Evolutionary conservation across 1,140 invertebrate species (phyloP).

Genomic region (Heliconius eleuchia): DNA sequence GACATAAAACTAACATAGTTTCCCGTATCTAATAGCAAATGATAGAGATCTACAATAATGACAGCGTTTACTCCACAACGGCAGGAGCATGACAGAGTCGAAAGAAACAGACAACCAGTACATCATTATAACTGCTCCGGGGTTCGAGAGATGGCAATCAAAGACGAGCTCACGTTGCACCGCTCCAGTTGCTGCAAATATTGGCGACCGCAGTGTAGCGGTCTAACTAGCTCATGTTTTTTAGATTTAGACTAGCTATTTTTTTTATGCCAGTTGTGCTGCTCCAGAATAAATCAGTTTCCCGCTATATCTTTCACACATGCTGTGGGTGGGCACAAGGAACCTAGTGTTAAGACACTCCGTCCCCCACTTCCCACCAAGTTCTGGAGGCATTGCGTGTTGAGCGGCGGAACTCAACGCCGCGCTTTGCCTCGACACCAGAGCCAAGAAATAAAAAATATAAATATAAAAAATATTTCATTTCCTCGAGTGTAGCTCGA

Average conservation of each 20-base stretch:
- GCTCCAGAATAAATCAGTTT: too few relatives aligned
- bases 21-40: neutral
- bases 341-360: too few relatives aligned
- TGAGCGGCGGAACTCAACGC: too few relatives aligned
- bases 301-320: too few relatives aligned
- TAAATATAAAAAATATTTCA: too few relatives aligned
- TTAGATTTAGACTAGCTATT: neutral
- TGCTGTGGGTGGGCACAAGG: too few relatives aligned
- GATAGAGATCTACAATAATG: neutral
- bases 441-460: too few relatives aligned
- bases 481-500: too few relatives aligned
- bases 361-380: too few relatives aligned
- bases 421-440: too few relatives aligned
- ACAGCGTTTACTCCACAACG: neutral
- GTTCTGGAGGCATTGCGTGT: too few relatives aligned
- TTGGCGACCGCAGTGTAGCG: slow-evolving; percentile 29
- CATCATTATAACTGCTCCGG: slow-evolving; percentile 17
- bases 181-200: slow-evolving; percentile 30
- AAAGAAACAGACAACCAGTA: neutral
- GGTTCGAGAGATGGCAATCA: slow-evolving; percentile 3
- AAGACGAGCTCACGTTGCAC: slow-evolving; percentile 7
- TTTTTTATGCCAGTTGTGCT: too few relatives aligned
- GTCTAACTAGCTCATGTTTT: slow-evolving; percentile 10
- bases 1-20: neutral
- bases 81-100: neutral